Conservation (phyloP, 2,888 invertebrate genomes). For the Callinectes sapidus region DNA sequence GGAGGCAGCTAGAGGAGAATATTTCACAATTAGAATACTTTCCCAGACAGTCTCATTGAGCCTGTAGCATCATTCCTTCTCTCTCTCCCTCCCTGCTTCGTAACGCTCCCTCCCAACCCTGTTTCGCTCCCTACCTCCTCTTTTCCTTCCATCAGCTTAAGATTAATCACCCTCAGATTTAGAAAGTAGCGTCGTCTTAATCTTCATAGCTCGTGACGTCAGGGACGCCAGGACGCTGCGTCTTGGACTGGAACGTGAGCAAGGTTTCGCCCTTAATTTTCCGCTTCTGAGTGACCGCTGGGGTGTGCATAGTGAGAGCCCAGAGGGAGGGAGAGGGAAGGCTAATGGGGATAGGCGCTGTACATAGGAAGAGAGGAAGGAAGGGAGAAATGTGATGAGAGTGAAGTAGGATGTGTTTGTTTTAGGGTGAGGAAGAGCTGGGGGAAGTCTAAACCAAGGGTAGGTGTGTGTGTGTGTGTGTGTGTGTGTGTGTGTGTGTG, state of each 20-base stretch:
- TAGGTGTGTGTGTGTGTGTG: too few relatives aligned
- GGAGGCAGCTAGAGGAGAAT: slow-evolving; percentile 45
- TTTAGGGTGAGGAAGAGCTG: background rate
- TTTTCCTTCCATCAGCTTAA: background rate
- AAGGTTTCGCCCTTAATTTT: background rate
- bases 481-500: too few relatives aligned
- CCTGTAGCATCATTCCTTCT: background rate
- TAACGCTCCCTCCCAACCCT: background rate
- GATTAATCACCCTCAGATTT: slow-evolving; percentile 1
- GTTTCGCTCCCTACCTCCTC: background rate
- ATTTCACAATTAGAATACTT: slow-evolving; percentile 52
- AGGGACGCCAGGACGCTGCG: background rate
- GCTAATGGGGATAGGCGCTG: background rate
- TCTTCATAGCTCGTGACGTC: background rate
- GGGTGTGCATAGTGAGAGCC: background rate
- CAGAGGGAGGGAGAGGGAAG: background rate
- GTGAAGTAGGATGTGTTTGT: background rate
- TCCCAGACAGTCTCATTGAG: slow-evolving; percentile 34
- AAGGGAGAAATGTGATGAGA: background rate
- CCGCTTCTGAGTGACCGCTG: background rate
- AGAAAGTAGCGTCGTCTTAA: slow-evolving; percentile 1
- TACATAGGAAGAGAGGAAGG: background rate
- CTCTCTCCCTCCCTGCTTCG: background rate
- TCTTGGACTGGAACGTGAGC: background rate
- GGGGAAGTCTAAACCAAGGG: background rate